Base-by-base conservation (phyloP, 2,797 vertebrate species). In the Harpagifer antarcticus region DNA sequence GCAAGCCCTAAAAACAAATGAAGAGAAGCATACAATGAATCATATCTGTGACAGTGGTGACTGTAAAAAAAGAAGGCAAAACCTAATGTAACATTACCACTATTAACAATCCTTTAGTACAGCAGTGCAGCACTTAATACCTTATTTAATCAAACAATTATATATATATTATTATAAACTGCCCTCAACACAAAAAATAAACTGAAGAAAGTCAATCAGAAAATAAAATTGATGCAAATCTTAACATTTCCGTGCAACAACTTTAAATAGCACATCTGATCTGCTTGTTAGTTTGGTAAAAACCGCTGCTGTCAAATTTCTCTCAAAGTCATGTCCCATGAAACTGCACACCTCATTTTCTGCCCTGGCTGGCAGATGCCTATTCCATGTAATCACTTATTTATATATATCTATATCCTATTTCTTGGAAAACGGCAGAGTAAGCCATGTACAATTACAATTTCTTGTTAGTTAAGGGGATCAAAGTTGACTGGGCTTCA, bases 1-100 rank as follows among this genome's bases (percentile, higher is more conserved):
- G 58, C 66, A 9, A 76, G 72, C 84, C 87, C 68, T 81, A 56
- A 88, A 84, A 85, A 60, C 88, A 83, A 88, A 89, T 80, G 4
- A 68, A 60, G 64, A 60, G 60, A 61, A 1, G 0, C 2, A 3
- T 10, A 0, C 1, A 3, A 44, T 1, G 50, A 84, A 78, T 70
- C 67, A 63, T 77, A 78, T 74, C 67, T 19, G 11, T 0, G 2
- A 4, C 17, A 13, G 62, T 37, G 60, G 17, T 52, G 68, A 58
- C 27, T 16, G 68, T 5, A 55, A 50, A 43, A 50, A 43, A 1
- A 3, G 13, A 40, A 53, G 66, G 58, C 23, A 9, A 60, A 44
- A 37, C 20, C n/a, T 55, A 42, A 69, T 9, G 11, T 2, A 47
- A 3, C 17, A 57, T 20, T 4, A 9, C 1, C 1, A 1, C 23